Evolutionary conservation across 2,113 vertebrate species (phyloP).

Genomic region (Austrofundulus limnaeus): DNA sequence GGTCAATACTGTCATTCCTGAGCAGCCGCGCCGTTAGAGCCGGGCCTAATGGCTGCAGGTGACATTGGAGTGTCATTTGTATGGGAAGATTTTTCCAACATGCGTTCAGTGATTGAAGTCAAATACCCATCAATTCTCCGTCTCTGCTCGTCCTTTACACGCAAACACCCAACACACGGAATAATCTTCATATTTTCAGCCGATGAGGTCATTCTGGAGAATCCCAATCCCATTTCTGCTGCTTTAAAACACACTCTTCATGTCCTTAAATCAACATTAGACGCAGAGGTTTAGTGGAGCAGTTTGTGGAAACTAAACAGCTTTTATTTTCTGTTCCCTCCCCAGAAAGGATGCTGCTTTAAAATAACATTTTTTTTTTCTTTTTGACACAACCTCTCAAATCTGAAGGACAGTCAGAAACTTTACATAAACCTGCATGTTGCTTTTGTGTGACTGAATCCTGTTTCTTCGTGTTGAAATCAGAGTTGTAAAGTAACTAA

Average conservation of each 20-base stretch:
- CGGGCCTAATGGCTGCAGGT: slow-evolving; percentile 31
- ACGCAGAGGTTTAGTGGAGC: not conserved
- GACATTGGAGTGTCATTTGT: slow-evolving; percentile 54
- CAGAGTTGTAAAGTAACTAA: too few relatives aligned
- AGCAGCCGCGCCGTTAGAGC: slow-evolving; percentile 35
- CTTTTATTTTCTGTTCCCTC: not conserved
- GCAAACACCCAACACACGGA: not conserved
- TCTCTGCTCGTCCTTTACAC: slow-evolving; percentile 32
- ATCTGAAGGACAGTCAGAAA: not conserved
- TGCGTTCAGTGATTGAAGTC: slow-evolving; percentile 24
- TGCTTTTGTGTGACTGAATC: not conserved
- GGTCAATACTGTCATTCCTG: slow-evolving; percentile 55
- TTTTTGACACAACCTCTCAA: not conserved
- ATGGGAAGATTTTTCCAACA: slow-evolving; percentile 19
- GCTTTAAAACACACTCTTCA: slow-evolving; percentile 3
- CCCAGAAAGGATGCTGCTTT: not conserved
- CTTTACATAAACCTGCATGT: not conserved
- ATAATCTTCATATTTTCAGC: slow-evolving; percentile 3
- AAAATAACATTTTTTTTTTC: slow-evolving; percentile 2
- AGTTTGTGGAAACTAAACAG: not conserved
- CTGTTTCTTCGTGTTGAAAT: too few relatives aligned
- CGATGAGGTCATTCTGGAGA: slow-evolving; percentile 7
- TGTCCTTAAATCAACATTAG: not conserved
- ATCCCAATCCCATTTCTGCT: slow-evolving; percentile 4
- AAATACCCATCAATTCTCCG: slow-evolving; percentile 25